Conservation (phyloP, 2,888 invertebrate species). For the Yponomeuta evonymella region DNA sequence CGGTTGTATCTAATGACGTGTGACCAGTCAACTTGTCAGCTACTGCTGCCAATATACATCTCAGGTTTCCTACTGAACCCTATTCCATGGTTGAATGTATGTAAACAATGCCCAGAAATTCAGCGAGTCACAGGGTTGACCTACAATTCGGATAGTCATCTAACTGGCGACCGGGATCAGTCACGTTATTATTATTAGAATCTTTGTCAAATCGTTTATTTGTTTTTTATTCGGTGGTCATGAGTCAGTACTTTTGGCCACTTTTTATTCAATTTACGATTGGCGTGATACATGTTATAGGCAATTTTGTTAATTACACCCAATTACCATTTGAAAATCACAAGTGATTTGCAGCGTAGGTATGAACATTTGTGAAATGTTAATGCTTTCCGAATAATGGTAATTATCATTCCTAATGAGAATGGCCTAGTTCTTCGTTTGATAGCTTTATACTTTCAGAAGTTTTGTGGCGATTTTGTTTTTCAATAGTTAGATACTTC, state of each 20-base stretch:
- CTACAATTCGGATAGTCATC: neutral
- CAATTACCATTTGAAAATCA: neutral
- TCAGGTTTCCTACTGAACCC: neutral
- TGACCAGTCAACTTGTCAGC: neutral
- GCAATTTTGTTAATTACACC: neutral
- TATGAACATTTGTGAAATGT: slow-evolving; percentile 1
- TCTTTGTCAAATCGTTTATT: neutral
- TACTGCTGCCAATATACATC: neutral
- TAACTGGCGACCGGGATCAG: too few relatives aligned
- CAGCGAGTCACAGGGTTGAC: neutral
- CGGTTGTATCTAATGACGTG: neutral
- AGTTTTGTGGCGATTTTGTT: neutral
- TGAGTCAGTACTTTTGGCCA: neutral
- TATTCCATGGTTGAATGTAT: neutral
- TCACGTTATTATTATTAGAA: neutral
- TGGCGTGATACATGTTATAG: neutral
- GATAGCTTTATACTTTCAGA: neutral
- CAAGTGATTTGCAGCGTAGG: neutral
- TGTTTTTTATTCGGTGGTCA: neutral
- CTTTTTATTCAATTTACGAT: neutral
- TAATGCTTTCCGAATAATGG: neutral
- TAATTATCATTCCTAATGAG: neutral
- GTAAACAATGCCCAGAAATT: neutral
- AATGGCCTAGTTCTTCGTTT: neutral
- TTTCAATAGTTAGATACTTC: neutral